Evolutionary conservation across 2,113 vertebrate species (phyloP), one percentile per base, ranked within the genome.

Genomic region (Eira barbara): DNA sequence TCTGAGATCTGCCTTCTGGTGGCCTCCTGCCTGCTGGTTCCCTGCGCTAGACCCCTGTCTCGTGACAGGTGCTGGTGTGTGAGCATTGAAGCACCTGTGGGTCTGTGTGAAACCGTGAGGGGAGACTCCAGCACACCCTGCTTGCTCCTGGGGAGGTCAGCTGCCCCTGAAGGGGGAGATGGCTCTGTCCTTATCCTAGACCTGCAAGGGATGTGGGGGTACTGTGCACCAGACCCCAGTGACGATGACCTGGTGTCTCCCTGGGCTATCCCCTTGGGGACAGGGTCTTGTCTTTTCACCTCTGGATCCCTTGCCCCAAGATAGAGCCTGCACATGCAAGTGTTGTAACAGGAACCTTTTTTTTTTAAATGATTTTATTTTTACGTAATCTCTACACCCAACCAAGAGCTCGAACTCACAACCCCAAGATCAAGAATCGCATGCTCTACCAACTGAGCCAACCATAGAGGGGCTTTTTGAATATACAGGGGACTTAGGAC

Each of bases 51-150:
- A 81, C 17, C 67, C 67, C 9, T 3, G 36, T 36, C 36, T 29
- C 23, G 8, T 47, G 71, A 31, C 17, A 7, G 36, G 69, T 11
- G 17, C 69, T 74, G 69, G 63, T 42, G 1, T 10, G 0, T 9
- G 1, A 15, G 17, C 15, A 6, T 18, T 55, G 17, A 55, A 18
- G 52, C 52, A 1, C 5, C 17, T 10, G 36, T 6, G 9, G 17
- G 7, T 67, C 4, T n/a, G 52, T n/a, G 86, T 6, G 27, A 7
- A n/a, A 21, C 0, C 42, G 1, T 23, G 49, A 42, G 49, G 34
- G 34, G 47, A 82, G 47, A 25, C 21, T 63, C 2, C 1, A 0
- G 61, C 12, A 14, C 0, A 2, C 6, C 61, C 39, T 39, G 34
- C 52, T 42, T 88, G 39, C 59, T 47, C 52, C 79, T 4, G 6